These are phyloP conservation scores for Dryobates pubescens DNA, from an alignment of 2,797 vertebrate species.

Conservation along the genomic window DNA sequence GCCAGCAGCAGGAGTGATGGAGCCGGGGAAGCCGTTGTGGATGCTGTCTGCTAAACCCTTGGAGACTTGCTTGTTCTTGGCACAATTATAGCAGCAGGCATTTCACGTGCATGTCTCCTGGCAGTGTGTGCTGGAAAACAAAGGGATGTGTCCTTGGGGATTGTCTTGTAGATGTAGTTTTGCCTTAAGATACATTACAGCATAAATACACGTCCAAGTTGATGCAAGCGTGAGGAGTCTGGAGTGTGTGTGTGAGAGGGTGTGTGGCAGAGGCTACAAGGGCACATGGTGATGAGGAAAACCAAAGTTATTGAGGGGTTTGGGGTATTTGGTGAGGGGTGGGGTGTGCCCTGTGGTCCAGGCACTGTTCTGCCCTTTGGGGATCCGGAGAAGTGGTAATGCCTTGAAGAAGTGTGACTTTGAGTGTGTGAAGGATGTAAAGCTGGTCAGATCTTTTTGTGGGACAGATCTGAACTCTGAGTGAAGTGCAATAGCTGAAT, in stretches of 20 bases:
- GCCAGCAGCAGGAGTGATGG: not conserved
- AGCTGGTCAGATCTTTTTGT: not conserved
- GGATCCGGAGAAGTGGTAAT: not conserved
- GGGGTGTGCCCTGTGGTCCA: fast-evolving
- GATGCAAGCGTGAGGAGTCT: fast-evolving
- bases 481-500: not conserved
- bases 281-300: fast-evolving
- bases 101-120: not conserved
- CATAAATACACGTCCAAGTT: fast-evolving
- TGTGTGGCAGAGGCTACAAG: not conserved
- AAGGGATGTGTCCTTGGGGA: slow-evolving; percentile 9
- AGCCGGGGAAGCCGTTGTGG: fast-evolving
- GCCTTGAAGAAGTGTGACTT: not conserved
- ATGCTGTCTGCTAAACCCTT: not conserved
- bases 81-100: slow-evolving; percentile 4
- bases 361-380: fast-evolving
- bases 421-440: fast-evolving
- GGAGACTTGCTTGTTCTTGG: not conserved
- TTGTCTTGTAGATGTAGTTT: not conserved
- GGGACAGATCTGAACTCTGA: not conserved
- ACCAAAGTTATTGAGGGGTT: not conserved
- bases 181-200: not conserved
- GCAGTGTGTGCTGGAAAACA: not conserved
- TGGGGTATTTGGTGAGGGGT: not conserved
- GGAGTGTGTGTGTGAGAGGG: not conserved